phyloP scores from a whole-genome alignment of 2,888 invertebrate species.

The Andrena minutula region DNA sequence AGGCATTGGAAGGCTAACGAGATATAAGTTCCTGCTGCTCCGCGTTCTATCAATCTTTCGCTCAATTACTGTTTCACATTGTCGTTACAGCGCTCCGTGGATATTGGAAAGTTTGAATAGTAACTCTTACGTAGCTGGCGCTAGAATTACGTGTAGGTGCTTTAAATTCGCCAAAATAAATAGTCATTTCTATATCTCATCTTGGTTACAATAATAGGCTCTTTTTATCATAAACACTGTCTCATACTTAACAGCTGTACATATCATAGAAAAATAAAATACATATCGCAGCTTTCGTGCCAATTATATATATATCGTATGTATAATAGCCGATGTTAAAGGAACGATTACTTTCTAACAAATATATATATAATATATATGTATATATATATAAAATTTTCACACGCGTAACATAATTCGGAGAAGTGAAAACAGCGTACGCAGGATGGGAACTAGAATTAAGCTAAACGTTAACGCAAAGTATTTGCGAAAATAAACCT shows the following conservation, averaged over 20 bases:
- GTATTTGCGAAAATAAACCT: neutral
- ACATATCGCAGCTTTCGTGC: slow-evolving; percentile 55
- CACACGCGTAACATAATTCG: slow-evolving; percentile 8
- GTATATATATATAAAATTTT: slow-evolving; percentile 15
- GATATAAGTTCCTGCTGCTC: slow-evolving; percentile 63
- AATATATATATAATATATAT: slow-evolving; percentile 20
- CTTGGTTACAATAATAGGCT: slow-evolving; percentile 62
- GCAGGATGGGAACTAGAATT: slow-evolving; percentile 17
- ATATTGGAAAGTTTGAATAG: slow-evolving; percentile 41
- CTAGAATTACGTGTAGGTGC: slow-evolving; percentile 45
- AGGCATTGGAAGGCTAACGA: slow-evolving; percentile 59
- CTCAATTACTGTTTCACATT: slow-evolving; percentile 19
- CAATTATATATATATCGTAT: slow-evolving; percentile 47
- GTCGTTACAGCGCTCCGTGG: slow-evolving; percentile 10
- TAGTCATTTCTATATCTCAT: slow-evolving; percentile 54
- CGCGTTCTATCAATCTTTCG: slow-evolving; percentile 47
- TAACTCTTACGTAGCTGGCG: slow-evolving; percentile 34
- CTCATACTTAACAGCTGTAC: slow-evolving; percentile 58
- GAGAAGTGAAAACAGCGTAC: slow-evolving; percentile 24
- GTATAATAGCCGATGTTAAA: slow-evolving; percentile 50
- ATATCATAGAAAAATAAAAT: slow-evolving; percentile 71
- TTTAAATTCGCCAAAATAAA: slow-evolving; percentile 65
- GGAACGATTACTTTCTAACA: slow-evolving; percentile 40
- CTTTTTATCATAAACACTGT: slow-evolving; percentile 56
- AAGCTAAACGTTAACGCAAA: slow-evolving; percentile 7